Percentiles rank a stretch among this genome's conserved stretches.
Conservation (phyloP, 1,140 invertebrate species). For the Bombus haemorrhoidalis region DNA sequence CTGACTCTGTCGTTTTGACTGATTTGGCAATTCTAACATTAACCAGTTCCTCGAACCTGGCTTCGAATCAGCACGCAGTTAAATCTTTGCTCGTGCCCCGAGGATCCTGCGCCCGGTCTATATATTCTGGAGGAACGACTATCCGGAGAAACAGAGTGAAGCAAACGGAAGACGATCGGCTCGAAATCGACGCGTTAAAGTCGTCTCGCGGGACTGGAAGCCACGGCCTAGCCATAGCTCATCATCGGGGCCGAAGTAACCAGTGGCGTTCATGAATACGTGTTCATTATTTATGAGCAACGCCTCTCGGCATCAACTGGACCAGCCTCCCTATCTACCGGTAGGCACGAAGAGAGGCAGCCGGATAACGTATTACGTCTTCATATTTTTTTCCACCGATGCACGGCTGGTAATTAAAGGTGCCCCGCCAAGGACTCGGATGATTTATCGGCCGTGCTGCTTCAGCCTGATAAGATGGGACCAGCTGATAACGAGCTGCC, state of each 20-base stretch:
- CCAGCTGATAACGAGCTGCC: constrained; percentile 67
- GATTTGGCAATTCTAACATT: background rate
- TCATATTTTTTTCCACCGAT: constrained; percentile 75
- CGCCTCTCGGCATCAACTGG: constrained; percentile 71
- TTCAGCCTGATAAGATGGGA: constrained; percentile 73
- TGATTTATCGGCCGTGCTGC: constrained; percentile 70
- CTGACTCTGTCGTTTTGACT: too few relatives aligned
- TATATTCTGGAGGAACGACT: background rate
- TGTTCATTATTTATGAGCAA: constrained; percentile 75
- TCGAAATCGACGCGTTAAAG: constrained; percentile 32
- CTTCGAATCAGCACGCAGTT: too few relatives aligned
- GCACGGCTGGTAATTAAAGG: constrained; percentile 76
- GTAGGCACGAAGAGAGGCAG: constrained; percentile 64
- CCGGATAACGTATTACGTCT: constrained; percentile 76
- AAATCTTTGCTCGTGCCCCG: background rate
- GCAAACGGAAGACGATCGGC: constrained; percentile 29
- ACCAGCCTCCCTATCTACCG: constrained; percentile 69
- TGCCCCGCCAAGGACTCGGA: constrained; percentile 70
- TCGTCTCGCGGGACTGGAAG: constrained; percentile 34
- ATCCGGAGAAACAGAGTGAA: background rate
- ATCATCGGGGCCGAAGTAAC: constrained; percentile 64
- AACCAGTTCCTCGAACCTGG: background rate
- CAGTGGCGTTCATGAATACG: constrained; percentile 72
- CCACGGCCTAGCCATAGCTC: constrained; percentile 53
- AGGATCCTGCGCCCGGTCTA: background rate